Conservation (phyloP, 2,113 vertebrate genomes). For the Salvelinus fontinalis region DNA sequence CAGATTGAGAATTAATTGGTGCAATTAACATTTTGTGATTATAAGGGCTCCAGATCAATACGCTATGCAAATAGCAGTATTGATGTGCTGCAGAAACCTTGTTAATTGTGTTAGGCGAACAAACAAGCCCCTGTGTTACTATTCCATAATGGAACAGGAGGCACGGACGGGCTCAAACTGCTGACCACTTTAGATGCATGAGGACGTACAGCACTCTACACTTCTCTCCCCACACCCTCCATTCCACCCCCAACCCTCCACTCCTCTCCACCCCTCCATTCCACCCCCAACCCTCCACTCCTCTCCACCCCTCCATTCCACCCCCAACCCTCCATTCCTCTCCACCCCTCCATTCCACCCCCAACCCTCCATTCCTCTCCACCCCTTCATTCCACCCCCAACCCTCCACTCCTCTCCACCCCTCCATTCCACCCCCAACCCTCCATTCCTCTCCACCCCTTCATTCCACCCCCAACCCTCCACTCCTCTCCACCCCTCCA, state of each 20-base stretch:
- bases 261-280: conserved; percentile 28
- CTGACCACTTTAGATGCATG: conserved; percentile 72
- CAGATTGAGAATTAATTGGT: conserved; percentile 98
- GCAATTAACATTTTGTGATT: conserved; percentile 97
- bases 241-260: conserved; percentile 20
- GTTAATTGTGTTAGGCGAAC: conserved; percentile 78
- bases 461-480: background rate
- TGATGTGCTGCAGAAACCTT: conserved; percentile 82
- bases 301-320: conserved; percentile 16
- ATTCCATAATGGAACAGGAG: conserved; percentile 80
- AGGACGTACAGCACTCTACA: conserved; percentile 46
- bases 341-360: too few relatives aligned
- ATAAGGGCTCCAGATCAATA: conserved; percentile 96
- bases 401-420: conserved; percentile 33
- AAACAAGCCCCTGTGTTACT: conserved; percentile 69
- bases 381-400: conserved; percentile 1
- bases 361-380: conserved; percentile 12
- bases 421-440: too few relatives aligned
- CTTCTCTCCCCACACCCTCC: conserved; percentile 14
- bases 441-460: background rate
- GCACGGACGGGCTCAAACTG: conserved; percentile 71
- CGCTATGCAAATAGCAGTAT: conserved; percentile 87
- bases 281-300: conserved; percentile 22
- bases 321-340: conserved; percentile 1
- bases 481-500: too few relatives aligned